Base-by-base conservation (phyloP, 2,888 invertebrate genomes). In the Sinohyriopsis cumingii region DNA sequence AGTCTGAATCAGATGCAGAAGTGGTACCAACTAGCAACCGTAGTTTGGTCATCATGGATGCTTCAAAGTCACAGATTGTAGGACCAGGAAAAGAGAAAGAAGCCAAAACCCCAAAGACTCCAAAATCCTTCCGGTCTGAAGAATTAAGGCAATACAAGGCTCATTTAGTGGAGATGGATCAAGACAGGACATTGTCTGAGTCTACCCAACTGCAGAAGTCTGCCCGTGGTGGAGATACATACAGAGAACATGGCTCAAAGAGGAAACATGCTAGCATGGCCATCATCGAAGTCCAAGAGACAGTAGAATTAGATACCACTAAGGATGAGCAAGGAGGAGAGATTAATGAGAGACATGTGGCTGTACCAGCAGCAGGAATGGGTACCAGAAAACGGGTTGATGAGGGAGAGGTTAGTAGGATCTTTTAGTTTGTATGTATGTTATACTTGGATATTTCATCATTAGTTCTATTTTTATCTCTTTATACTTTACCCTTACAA, bases 281-380 rank as follows among this genome's bases (percentile, higher is more conserved):
- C 9, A 77, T 86, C 33, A 81, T 86, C 59, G 84, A 86, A 61
- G 85, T 86, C 25, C 84, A 85, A 69, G 83, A 85, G 63, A 77
- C 82, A 1, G 82, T 82, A 45, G 82, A 82, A 19, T 72, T 83
- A 24, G 82, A 83, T 62, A 78, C 76, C n/a, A 74, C 75, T 28
- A 75, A 72, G 19, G 77, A 78, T 61, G 70, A 77, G 19, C 65
- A 72, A n/a, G 80, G 78, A 12, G 78, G 78, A 71, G 78, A 78
- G 59, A 20, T 56, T 59, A 77, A 80, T 60, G 79, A 81, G 65
- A 71, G 80, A 65, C 80, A 80, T 59, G 77, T 84, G n/a, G 80
- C 81, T 25, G 86, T 86, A 9, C 80, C 83, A 19, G 81, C 68
- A 9, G 72, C 73, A 19, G 78, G 66, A 62, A 73, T 76, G 59